phyloP scores from a whole-genome alignment of 2,797 vertebrate genomes.

The Cheirogaleus major region DNA sequence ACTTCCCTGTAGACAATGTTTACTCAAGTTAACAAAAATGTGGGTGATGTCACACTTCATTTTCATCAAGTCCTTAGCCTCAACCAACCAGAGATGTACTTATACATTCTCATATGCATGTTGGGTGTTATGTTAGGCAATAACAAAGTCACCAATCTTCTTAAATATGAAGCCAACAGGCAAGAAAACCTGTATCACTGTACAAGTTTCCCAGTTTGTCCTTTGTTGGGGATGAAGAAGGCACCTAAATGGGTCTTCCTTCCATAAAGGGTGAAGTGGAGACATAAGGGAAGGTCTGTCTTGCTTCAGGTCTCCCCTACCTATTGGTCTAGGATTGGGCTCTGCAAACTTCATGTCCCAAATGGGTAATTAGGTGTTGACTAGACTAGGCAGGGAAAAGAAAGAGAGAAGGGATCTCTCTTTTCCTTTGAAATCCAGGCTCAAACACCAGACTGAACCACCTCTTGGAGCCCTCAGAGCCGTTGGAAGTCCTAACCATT shows the following conservation, averaged over 20 bases:
- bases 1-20: background rate
- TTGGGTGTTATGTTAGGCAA: background rate
- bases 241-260: background rate
- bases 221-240: background rate
- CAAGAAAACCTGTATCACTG: background rate
- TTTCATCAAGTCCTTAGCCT: background rate
- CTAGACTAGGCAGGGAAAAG: background rate
- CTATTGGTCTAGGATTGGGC: background rate
- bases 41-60: background rate
- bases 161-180: background rate
- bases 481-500: background rate
- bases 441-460: background rate
- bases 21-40: background rate
- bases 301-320: background rate
- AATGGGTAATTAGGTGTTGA: background rate
- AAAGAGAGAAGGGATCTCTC: background rate
- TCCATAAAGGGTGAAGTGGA: background rate
- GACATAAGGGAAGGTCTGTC: too few relatives aligned
- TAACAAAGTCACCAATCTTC: background rate
- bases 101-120: background rate
- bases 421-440: background rate
- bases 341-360: background rate
- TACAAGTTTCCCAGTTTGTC: background rate
- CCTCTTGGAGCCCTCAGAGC: background rate
- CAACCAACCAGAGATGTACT: background rate